Evolutionary conservation across 2,888 invertebrate species (phyloP).

Genomic region (Belgica antarctica): DNA sequence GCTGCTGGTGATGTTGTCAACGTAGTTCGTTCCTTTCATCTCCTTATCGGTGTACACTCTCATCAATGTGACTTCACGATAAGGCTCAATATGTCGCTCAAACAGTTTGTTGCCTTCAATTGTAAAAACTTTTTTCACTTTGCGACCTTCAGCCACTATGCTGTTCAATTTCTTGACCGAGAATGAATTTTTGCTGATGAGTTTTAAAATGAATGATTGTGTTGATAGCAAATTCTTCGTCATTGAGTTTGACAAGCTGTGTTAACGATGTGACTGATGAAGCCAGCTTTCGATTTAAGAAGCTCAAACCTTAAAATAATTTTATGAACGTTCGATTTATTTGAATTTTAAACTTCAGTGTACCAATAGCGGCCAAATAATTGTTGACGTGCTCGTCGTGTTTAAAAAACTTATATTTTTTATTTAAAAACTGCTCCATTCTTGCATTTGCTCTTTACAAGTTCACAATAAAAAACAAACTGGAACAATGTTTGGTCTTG

Average conservation of each 20-base stretch:
- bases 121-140: conserved; percentile 53
- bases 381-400: conserved; percentile 18
- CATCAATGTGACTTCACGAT: conserved; percentile 51
- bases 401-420: conserved; percentile 9
- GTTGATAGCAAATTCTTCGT: neutral
- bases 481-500: neutral
- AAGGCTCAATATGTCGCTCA: conserved; percentile 52
- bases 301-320: conserved; percentile 18
- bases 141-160: conserved; percentile 53
- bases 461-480: neutral
- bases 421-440: conserved; percentile 20
- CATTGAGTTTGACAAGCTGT: conserved; percentile 1
- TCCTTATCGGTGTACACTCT: conserved; percentile 69
- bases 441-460: neutral
- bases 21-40: conserved; percentile 44
- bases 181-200: conserved; percentile 47
- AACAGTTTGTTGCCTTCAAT: conserved; percentile 54
- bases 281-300: conserved; percentile 3
- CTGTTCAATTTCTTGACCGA: conserved; percentile 54
- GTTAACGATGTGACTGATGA: neutral
- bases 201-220: conserved; percentile 18
- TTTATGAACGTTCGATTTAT: neutral
- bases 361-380: conserved; percentile 25
- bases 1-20: neutral
- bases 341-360: neutral